phyloP scores from a whole-genome alignment of 2,113 vertebrate species.

The Saguinus midas region DNA sequence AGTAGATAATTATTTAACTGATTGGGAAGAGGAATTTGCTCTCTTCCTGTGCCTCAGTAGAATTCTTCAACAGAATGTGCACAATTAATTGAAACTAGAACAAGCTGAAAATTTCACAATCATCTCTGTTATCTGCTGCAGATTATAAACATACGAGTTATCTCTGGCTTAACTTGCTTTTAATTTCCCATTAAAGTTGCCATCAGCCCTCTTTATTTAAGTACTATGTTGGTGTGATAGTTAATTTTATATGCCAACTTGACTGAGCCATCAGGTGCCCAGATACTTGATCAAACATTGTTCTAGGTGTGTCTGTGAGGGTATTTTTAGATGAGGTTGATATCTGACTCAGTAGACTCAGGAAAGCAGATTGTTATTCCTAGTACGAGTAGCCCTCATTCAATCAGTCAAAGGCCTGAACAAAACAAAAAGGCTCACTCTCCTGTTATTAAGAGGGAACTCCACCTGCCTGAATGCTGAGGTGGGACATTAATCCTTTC shows the following conservation, averaged over 20 bases:
- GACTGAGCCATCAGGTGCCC: neutral
- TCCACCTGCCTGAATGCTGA: neutral
- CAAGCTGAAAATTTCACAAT: neutral
- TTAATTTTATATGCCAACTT: neutral
- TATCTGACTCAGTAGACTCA: neutral
- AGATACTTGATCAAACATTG: neutral
- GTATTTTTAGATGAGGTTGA: neutral
- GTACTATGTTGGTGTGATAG: neutral
- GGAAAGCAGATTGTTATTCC: neutral
- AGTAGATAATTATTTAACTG: neutral
- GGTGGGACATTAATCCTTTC: neutral
- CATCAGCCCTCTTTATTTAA: neutral
- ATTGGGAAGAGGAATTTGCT: neutral
- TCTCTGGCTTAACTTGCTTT: neutral
- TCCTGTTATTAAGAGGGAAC: neutral
- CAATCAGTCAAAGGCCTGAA: neutral
- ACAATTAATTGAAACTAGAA: neutral
- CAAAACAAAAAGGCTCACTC: neutral
- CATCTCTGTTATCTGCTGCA: neutral
- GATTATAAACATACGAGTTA: neutral
- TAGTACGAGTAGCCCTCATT: neutral
- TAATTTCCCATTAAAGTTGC: neutral
- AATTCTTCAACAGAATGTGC: neutral
- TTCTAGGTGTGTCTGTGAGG: neutral
- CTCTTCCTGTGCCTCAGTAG: neutral